phyloP scores from a whole-genome alignment of 2,797 vertebrate genomes.

The Liasis olivaceus region DNA sequence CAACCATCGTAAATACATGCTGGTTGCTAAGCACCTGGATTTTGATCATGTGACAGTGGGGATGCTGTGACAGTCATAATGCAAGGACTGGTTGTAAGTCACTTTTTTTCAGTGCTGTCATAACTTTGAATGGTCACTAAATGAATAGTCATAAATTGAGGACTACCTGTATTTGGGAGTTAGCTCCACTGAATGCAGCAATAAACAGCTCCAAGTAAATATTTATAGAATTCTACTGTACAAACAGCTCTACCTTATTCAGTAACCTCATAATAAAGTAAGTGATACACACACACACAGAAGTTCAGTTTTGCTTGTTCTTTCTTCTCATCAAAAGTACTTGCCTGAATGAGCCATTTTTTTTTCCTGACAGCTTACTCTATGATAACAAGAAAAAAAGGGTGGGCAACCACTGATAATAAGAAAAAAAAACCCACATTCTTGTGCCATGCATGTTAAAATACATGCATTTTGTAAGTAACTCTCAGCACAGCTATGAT shows the following conservation, averaged over 20 bases:
- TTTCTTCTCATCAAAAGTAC: neutral
- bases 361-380: neutral
- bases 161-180: neutral
- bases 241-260: neutral
- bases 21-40: too few species aligned
- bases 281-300: neutral
- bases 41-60: too few species aligned
- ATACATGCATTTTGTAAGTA: conserved; percentile 14
- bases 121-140: too few species aligned
- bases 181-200: neutral
- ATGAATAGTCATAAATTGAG: too few species aligned
- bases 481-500: neutral
- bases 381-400: neutral
- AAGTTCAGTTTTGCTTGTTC: too few species aligned
- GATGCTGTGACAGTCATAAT: too few species aligned
- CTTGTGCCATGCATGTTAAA: neutral
- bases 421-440: conserved; percentile 14
- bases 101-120: too few species aligned
- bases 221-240: neutral
- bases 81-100: too few species aligned
- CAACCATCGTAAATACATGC: too few species aligned
- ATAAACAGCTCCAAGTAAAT: neutral
- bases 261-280: neutral
- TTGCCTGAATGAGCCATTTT: neutral
- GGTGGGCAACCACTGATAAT: neutral